Conservation (phyloP, 2,888 invertebrate genomes). For the Tiphia femorata region DNA sequence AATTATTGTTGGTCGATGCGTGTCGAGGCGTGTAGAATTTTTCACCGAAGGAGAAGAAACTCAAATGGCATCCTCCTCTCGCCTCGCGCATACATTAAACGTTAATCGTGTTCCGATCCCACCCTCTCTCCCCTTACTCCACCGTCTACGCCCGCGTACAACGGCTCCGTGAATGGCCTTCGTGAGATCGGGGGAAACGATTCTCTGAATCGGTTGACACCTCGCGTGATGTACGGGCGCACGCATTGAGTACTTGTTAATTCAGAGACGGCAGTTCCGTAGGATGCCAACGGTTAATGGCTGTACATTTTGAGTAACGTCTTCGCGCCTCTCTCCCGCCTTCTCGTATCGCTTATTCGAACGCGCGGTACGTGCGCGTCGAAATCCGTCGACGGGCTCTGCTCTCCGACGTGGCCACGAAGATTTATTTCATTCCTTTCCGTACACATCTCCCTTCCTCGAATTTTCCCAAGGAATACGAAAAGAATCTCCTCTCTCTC, state of each 20-base stretch:
- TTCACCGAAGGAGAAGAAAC: not conserved
- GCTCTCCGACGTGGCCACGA: no score
- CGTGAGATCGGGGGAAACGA: constrained; percentile 58
- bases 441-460: no score
- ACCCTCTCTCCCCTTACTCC: constrained; percentile 9
- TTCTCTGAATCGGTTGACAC: constrained; percentile 63
- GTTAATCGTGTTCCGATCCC: constrained; percentile 39
- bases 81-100: constrained; percentile 41
- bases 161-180: constrained; percentile 54
- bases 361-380: not conserved
- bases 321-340: constrained; percentile 54
- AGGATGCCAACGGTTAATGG: constrained; percentile 59
- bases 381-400: not conserved
- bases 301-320: constrained; percentile 62
- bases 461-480: no score
- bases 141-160: not conserved
- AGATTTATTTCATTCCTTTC: not conserved
- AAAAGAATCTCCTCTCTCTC: no score
- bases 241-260: constrained; percentile 61
- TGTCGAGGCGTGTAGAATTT: constrained; percentile 1
- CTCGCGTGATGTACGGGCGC: constrained; percentile 60
- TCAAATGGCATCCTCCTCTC: constrained; percentile 25
- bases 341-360: no score
- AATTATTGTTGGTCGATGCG: no score
- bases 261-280: constrained; percentile 63